Conservation (phyloP, 2,797 vertebrate genomes). For the Catostomus latipinnis region DNA sequence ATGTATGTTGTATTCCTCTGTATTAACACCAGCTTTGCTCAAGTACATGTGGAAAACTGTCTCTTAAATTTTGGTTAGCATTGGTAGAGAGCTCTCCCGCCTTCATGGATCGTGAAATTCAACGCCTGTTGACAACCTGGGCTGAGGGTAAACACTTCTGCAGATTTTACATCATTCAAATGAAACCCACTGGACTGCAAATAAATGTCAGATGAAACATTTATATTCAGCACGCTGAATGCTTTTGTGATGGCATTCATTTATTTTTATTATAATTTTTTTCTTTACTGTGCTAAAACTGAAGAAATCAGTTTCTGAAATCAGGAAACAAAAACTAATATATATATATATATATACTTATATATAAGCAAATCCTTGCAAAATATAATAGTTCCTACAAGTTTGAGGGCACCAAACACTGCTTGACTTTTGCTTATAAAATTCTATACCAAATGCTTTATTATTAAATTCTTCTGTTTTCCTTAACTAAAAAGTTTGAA, state of each 20-base stretch:
- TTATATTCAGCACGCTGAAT: conserved; percentile 56
- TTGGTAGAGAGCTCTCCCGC: conserved; percentile 17
- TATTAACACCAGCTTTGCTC: conserved; percentile 24
- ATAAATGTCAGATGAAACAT: conserved; percentile 66
- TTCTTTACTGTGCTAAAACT: conserved; percentile 28
- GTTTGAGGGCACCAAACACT: too few species aligned
- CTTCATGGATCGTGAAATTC: conserved; percentile 55
- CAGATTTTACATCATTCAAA: conserved; percentile 65
- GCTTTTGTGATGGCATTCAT: conserved; percentile 55
- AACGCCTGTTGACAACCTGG: conserved; percentile 61
- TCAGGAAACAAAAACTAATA: conserved; percentile 45
- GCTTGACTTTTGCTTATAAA: too few species aligned
- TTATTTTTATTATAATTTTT: neutral
- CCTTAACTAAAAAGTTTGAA: neutral
- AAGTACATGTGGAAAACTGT: conserved; percentile 32
- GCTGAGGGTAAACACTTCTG: conserved; percentile 56
- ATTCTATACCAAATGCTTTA: too few species aligned
- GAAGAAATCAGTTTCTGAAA: conserved; percentile 26
- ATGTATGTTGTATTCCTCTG: conserved; percentile 5
- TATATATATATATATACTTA: too few species aligned
- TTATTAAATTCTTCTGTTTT: too few species aligned
- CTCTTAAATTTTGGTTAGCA: conserved; percentile 15
- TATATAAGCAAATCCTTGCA: too few species aligned
- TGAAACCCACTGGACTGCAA: conserved; percentile 62
- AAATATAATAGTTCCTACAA: too few species aligned